Evolutionary conservation across 2,113 vertebrate species (phyloP).

Genomic region (Calyptommatus sinebrachiatus): DNA sequence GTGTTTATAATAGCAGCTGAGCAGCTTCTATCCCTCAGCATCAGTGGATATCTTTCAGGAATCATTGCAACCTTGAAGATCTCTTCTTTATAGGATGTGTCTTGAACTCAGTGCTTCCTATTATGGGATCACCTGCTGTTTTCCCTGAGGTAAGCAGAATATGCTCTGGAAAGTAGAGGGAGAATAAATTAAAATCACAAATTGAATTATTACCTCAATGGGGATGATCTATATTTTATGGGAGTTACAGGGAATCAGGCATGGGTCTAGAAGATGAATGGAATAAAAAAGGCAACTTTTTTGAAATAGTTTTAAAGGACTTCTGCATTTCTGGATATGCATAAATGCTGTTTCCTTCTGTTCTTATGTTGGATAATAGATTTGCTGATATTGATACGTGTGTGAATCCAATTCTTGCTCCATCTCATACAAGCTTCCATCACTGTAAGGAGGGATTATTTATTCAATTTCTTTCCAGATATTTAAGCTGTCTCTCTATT

Average conservation of each 20-base stretch:
- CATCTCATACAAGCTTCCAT: neutral
- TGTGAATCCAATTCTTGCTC: neutral
- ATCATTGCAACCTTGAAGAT: conserved; percentile 7
- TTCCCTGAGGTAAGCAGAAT: conserved; percentile 55
- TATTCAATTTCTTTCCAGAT: neutral
- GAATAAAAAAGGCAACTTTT: too few relatives aligned
- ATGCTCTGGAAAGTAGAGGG: too few relatives aligned
- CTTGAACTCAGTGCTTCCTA: conserved; percentile 11
- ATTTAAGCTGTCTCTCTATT: neutral
- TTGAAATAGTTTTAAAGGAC: too few relatives aligned
- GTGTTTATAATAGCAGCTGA: conserved; percentile 47
- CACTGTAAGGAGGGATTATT: too few relatives aligned
- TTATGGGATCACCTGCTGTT: conserved; percentile 43
- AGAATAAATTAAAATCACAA: too few relatives aligned
- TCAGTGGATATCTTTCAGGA: conserved; percentile 42
- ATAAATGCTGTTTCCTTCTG: neutral
- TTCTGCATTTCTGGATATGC: neutral
- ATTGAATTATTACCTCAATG: too few relatives aligned
- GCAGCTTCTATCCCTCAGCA: conserved; percentile 49
- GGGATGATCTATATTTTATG: too few relatives aligned
- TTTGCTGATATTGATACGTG: neutral
- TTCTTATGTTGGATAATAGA: neutral
- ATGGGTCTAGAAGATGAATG: too few relatives aligned
- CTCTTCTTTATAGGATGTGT: conserved; percentile 14
- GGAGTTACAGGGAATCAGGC: too few relatives aligned